Percentiles rank a stretch among this genome's conserved stretches.
Evolutionary conservation across 2,797 vertebrate genomes (phyloP).

Genomic region (Ceryle rudis): DNA sequence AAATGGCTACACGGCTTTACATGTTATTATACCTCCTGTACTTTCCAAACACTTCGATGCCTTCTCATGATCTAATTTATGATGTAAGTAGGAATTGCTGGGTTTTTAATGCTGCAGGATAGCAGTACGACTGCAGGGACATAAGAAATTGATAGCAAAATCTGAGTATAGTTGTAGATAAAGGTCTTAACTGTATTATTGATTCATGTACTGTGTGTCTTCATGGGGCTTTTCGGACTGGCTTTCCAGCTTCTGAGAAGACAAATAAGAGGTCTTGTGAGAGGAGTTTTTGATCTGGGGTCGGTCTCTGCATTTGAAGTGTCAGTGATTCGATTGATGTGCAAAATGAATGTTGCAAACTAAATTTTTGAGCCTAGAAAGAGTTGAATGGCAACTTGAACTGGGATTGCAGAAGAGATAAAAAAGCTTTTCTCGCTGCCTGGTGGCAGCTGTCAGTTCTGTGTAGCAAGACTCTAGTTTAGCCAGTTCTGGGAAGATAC

Average conservation of each 20-base stretch:
- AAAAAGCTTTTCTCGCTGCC: not conserved
- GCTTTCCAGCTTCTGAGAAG: not conserved
- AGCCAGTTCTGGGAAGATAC: not conserved
- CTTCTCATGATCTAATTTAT: not conserved
- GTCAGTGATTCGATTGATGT: not conserved
- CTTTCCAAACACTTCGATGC: not conserved
- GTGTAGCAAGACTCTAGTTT: not conserved
- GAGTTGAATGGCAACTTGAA: not conserved
- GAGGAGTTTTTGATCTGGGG: not conserved
- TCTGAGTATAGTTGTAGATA: not conserved
- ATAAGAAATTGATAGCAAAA: not conserved
- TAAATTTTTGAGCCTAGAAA: not conserved
- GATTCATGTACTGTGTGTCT: not conserved
- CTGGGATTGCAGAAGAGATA: not conserved
- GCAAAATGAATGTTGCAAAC: not conserved
- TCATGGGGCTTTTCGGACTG: not conserved
- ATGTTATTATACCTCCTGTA: not conserved
- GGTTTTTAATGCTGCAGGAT: not conserved
- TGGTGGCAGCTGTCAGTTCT: not conserved
- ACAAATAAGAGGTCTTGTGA: not conserved
- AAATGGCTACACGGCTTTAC: not conserved
- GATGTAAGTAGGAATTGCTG: not conserved
- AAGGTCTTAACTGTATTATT: not conserved
- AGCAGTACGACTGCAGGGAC: fast-evolving
- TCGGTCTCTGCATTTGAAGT: not conserved